Evolutionary conservation across 2,888 invertebrate species (phyloP), one percentile per base, ranked within the genome.

Genomic region (Clusia tigrina): DNA sequence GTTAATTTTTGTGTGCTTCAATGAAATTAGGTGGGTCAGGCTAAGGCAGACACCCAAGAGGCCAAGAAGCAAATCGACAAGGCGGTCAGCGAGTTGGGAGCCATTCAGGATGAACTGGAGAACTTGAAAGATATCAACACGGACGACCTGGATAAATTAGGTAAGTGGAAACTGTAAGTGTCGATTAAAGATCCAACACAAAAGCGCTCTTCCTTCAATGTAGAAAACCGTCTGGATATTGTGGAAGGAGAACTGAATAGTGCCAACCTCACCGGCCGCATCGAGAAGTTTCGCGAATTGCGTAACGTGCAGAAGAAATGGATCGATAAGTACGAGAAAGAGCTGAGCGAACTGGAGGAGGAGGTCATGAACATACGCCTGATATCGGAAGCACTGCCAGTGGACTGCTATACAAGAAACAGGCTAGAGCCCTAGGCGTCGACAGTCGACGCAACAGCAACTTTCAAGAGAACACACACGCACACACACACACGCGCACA

Each of bases 311-410:
- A 91, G 82, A 88, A 88, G 69, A 90, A 91, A 71, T 89, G 91
- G 86, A 90, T 94, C 73, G 91, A 92, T 65, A 89, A 90, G 72
- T 94, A 95, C 74, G 90, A 91, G 77, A 90, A 90, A 15, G 93
- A 95, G 77, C 87, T 94, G 54, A 86, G 85, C 52, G 85, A 88
- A 63, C 85, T 96, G 12, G 85, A 87, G 67, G 84, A 84, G 1
- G 95, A 96, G 82, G 95, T 96, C 2, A 87, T 88, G 6, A 95
- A 95, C 78, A 89, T 96, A 57, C 90, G 91, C 74, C 88, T 90
- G 58, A 96, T 97, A 71, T 86, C 91, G 1, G 88, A 89, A 59
- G 88, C 93, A 62, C 86, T 97, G 65, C 97, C 96, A 0, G 93
- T 93, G 0, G 86, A 87, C 0, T 96, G 96, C 83, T 93, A 89